Evolutionary conservation across 2,113 vertebrate species (phyloP), one percentile per base, ranked within the genome.

Genomic region (Mus pahari): DNA sequence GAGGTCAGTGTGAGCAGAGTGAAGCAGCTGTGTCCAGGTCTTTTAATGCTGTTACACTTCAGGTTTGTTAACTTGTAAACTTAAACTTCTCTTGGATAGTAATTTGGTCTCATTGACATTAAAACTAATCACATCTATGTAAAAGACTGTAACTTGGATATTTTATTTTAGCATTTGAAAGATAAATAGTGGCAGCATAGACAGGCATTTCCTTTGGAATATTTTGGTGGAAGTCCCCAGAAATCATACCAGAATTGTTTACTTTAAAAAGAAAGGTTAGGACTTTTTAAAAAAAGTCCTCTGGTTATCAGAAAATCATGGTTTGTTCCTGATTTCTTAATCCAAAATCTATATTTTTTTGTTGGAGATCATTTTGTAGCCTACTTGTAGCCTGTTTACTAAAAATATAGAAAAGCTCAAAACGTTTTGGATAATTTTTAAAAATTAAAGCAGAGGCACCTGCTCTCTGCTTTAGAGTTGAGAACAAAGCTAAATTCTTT

Each of bases 401-500:
- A 31, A 73, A 94, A 81, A 22, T 92, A 89, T 60, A 77, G 60
- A 90, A 96, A 89, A 19, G 31, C 68, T 5, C 74, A 93, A 74
- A 95, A 71, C 31, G 64, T 70, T 94, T 90, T 96, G 64, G 33
- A n/a, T 74, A 89, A 33, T 83, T 95, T 16, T 90, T 45, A 95
- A 97, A 90, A 95, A 89, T 94, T 97, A 94, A 91, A 96, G 64
- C 20, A 75, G 42, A 68, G 26, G 13, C 64, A 31, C 55, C 26
- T 19, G 2, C 16, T 9, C 26, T 1, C 6, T 0, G 42, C 16
- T 82, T 95, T 94, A 48, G 90, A 74, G 68, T 95, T 97, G 62
- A 82, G 73, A 94, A 60, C 73, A 89, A 26, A 75, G 73, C 73
- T 95, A 92, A 96, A 91, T 96, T 96, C 88, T 91, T 96, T 50